phyloP scores from a whole-genome alignment of 2,113 vertebrate species.

The Anhinga anhinga region DNA sequence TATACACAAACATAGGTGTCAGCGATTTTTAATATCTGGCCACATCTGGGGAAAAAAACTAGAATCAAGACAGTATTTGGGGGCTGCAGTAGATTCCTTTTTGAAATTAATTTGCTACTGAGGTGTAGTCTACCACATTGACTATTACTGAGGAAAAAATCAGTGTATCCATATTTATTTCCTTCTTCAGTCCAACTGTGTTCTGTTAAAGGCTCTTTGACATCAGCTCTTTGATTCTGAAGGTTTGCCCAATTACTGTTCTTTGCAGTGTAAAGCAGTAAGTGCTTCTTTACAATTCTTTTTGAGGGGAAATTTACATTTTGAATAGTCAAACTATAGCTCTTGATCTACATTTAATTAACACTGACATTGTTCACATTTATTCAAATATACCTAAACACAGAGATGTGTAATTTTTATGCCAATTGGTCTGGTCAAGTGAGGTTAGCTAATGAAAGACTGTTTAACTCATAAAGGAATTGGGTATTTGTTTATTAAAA shows the following conservation, averaged over 20 bases:
- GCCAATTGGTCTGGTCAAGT: constrained; percentile 36
- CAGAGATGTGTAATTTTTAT: constrained; percentile 11
- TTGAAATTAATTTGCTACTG: background rate
- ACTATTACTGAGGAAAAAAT: background rate
- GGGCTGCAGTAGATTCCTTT: background rate
- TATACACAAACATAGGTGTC: background rate
- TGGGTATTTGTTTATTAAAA: background rate
- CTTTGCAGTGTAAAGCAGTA: background rate
- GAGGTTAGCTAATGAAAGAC: constrained; percentile 26
- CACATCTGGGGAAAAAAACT: background rate
- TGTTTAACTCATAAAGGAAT: background rate
- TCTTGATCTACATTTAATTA: constrained; percentile 40
- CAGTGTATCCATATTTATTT: background rate
- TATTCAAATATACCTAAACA: constrained; percentile 16
- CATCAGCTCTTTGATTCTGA: background rate
- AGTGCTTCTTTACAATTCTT: constrained; percentile 9
- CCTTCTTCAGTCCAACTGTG: background rate
- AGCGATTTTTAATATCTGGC: background rate
- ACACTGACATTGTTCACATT: constrained; percentile 1
- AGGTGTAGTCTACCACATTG: background rate
- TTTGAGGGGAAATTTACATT: constrained; percentile 5
- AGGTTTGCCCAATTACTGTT: background rate
- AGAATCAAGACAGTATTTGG: background rate
- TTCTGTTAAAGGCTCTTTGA: background rate
- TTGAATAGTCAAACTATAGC: background rate